phyloP scores from a whole-genome alignment of 2,888 invertebrate genomes.

The Leptopilina myrica region DNA sequence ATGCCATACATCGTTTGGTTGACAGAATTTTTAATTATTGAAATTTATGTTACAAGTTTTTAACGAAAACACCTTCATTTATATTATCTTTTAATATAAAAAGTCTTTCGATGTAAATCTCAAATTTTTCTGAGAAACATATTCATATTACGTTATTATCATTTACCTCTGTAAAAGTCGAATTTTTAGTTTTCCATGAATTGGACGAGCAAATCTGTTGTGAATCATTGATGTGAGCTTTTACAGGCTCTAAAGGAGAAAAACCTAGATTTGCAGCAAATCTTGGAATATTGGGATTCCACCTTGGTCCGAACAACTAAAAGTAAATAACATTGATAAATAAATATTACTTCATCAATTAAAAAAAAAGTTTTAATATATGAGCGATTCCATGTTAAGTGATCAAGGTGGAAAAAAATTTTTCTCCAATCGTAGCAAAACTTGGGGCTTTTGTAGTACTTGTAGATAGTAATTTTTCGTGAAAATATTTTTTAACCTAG shows the following conservation, averaged over 20 bases:
- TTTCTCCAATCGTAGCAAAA: too few species aligned
- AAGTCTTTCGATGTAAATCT: too few species aligned
- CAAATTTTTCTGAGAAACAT: not conserved
- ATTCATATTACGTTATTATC: conserved; percentile 3
- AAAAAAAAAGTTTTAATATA: not conserved
- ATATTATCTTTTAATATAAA: too few species aligned
- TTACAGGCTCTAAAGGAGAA: conserved; percentile 87
- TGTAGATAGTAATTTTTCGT: too few species aligned
- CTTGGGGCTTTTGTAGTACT: too few species aligned
- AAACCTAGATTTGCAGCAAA: conserved; percentile 91
- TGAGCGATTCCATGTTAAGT: too few species aligned
- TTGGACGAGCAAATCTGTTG: conserved; percentile 56
- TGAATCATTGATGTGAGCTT: conserved; percentile 76
- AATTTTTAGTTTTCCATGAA: conserved; percentile 58
- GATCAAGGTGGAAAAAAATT: too few species aligned
- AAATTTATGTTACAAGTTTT: too few species aligned
- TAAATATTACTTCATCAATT: not conserved
- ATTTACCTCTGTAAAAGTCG: conserved; percentile 66
- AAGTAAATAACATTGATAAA: conserved; percentile 60
- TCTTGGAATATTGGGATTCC: conserved; percentile 89
- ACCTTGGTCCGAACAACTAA: conserved; percentile 89
- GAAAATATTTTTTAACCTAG: too few species aligned
- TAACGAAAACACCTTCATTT: too few species aligned
- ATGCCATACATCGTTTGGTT: too few species aligned
- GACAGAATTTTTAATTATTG: too few species aligned